Conservation (phyloP, 2,888 invertebrate genomes). For the Dioctria rufipes region DNA sequence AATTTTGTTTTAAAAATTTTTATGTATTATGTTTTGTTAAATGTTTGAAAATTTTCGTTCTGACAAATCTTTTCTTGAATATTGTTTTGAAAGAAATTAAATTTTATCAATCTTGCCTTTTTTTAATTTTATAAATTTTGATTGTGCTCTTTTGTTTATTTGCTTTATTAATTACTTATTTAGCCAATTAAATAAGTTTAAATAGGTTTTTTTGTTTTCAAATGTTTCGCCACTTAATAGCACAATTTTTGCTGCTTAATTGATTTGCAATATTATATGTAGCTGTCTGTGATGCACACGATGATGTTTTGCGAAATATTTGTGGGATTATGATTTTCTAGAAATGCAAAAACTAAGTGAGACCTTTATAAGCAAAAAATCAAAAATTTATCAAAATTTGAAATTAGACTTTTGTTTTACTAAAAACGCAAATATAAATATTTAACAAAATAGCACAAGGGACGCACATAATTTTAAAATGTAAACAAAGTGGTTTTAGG, state of each 20-base stretch:
- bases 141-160: background rate
- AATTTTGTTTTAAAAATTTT: conserved; percentile 56
- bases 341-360: too few species aligned
- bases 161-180: background rate
- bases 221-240: background rate
- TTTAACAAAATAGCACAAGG: conserved; percentile 19
- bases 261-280: background rate
- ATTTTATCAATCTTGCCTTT: background rate
- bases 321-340: too few species aligned
- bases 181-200: too few species aligned
- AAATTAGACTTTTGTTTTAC: too few species aligned
- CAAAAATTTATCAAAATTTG: too few species aligned
- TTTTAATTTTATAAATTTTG: too few species aligned
- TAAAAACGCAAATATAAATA: background rate
- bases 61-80: conserved; percentile 52
- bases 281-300: background rate
- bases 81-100: conserved; percentile 17
- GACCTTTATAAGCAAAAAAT: too few species aligned
- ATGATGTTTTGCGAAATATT: too few species aligned
- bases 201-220: background rate
- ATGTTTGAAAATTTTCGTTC: conserved; percentile 53
- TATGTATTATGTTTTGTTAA: conserved; percentile 52
- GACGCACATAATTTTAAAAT: background rate
- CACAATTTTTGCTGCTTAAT: background rate
- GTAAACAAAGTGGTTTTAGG: background rate